A percentile compares a stretch with the other conserved stretches of the same genome.
phyloP scores from a whole-genome alignment of 1,140 invertebrate species.

The Melanaphis sacchari region DNA sequence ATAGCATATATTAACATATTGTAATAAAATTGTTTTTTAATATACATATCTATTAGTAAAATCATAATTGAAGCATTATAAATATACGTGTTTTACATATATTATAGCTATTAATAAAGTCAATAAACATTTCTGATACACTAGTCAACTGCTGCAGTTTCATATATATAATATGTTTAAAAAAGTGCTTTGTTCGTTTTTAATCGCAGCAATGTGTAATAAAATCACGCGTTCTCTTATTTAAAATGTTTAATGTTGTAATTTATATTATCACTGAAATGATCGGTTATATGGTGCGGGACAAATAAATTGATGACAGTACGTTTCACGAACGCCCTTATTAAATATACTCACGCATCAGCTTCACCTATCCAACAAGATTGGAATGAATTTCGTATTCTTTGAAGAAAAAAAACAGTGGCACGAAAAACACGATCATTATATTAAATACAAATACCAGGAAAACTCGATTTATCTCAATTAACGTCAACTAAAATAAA shows the following conservation, averaged over 20 bases:
- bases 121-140: not conserved
- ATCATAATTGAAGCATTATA: not conserved
- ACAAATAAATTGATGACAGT: not conserved
- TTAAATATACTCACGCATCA: not conserved
- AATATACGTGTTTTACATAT: not conserved
- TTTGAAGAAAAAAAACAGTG: not conserved
- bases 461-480: constrained; percentile 3
- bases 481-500: not conserved
- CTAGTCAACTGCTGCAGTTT: not conserved
- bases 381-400: not conserved
- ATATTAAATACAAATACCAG: not conserved
- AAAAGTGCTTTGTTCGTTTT: not conserved
- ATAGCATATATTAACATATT: not conserved
- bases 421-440: not conserved
- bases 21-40: not conserved
- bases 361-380: not conserved
- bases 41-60: no score
- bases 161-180: not conserved
- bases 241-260: not conserved
- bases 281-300: not conserved
- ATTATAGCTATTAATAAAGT: not conserved
- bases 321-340: not conserved
- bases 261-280: not conserved
- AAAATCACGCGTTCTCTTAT: not conserved
- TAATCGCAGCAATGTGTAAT: not conserved